These are phyloP conservation scores for Aphis gossypii DNA, from an alignment of 1,140 invertebrate genomes.

Conservation along the genomic window DNA sequence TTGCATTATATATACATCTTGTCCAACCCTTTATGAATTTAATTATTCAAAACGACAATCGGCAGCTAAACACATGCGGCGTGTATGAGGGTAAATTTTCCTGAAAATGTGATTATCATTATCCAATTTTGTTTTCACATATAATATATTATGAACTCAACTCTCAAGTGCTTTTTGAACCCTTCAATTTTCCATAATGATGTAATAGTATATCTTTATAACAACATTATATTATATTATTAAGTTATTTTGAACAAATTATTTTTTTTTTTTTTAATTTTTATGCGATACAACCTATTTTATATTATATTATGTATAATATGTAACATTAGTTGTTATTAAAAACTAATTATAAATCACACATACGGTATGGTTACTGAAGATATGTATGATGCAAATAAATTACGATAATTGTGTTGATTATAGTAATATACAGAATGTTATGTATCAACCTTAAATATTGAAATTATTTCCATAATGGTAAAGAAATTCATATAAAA, in stretches of 20 bases:
- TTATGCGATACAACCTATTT: background rate
- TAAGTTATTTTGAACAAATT: background rate
- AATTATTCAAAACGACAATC: background rate
- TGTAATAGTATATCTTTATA: background rate
- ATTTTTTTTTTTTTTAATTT: background rate
- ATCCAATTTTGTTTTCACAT: slow-evolving; percentile 16
- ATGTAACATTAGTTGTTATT: background rate
- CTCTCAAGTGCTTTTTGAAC: background rate
- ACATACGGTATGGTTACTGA: background rate
- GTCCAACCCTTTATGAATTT: slow-evolving; percentile 12
- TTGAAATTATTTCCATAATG: background rate
- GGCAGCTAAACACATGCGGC: slow-evolving; percentile 24
- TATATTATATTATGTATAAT: background rate
- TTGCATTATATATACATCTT: slow-evolving; percentile 4
- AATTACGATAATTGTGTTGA: background rate
- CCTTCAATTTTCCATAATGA: background rate
- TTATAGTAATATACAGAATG: background rate
- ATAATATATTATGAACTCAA: background rate
- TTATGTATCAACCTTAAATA: background rate
- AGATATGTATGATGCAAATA: background rate
- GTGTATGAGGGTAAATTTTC: background rate
- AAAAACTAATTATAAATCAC: background rate
- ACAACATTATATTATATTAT: too few species aligned
- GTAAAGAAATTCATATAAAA: background rate
- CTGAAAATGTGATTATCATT: slow-evolving; percentile 13